Conservation (phyloP, 2,113 vertebrate genomes). For the Macquaria ambigua region DNA sequence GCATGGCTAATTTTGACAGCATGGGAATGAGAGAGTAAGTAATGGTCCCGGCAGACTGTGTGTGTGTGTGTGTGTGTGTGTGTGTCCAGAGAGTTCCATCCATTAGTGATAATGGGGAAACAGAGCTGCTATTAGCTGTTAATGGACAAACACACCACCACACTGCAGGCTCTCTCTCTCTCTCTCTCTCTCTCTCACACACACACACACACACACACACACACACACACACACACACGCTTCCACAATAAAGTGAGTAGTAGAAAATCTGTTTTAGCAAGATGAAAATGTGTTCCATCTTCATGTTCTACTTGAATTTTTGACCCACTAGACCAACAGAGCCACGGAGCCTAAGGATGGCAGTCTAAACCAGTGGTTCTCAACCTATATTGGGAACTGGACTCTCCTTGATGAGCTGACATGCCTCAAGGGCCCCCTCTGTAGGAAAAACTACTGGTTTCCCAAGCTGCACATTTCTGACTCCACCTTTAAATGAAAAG, state of each 20-base stretch:
- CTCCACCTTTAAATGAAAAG: neutral
- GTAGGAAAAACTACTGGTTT: neutral
- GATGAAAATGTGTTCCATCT: slow-evolving; percentile 11
- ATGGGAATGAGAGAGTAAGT: slow-evolving; percentile 81
- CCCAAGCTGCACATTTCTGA: neutral
- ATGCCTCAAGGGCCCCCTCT: too few relatives aligned
- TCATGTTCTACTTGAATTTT: neutral
- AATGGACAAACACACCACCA: slow-evolving; percentile 79
- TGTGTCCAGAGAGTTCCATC: slow-evolving; percentile 76
- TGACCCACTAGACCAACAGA: slow-evolving; percentile 15
- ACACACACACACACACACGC: slow-evolving; percentile 4
- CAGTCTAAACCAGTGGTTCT: neutral
- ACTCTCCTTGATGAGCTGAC: neutral
- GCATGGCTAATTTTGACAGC: slow-evolving; percentile 80
- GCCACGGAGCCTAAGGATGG: neutral
- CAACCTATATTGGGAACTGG: neutral
- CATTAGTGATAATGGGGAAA: slow-evolving; percentile 82
- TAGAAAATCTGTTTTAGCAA: neutral
- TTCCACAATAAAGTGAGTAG: slow-evolving; percentile 10
- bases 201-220: neutral
- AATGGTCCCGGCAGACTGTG: slow-evolving; percentile 74
- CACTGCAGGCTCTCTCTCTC: slow-evolving; percentile 30
- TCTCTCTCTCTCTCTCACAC: neutral
- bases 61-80: slow-evolving; percentile 48
- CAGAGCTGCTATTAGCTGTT: slow-evolving; percentile 79